Evolutionary conservation across 1,140 invertebrate genomes (phyloP), one percentile per base, ranked within the genome.

Genomic region (Pinna nobilis): DNA sequence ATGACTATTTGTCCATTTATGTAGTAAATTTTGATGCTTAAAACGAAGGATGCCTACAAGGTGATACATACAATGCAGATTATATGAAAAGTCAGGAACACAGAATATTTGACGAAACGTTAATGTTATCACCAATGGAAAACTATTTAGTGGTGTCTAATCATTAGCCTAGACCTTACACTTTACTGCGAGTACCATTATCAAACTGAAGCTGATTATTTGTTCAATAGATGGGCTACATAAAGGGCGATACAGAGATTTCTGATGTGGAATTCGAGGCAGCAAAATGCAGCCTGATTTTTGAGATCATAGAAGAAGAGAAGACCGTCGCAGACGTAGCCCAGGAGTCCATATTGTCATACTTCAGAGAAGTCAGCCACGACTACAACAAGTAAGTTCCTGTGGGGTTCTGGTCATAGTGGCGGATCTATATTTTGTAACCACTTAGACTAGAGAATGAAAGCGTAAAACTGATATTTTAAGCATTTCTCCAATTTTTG

Each of bases 201-300:
- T n/a, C n/a, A n/a, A n/a, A n/a, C n/a, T n/a, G n/a, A n/a, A n/a
- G n/a, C n/a, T n/a, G n/a, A n/a, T n/a, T n/a, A n/a, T n/a, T n/a
- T 44, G 87, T 88, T 51, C 81, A 80, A 20, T 77, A 95, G 94
- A 91, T 93, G 71, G 91, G 91, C 28, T 93, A 94, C 85, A 82
- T 96, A 33, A 86, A 87, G 2, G 91, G 90, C 1, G 89, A 91
- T 35, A 85, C 87, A 3, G 88, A 91, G 41, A 95, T 95, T 91
- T 93, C 95, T 51, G 89, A 91, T 30, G 91, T 93, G 53, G 88
- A 96, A 41, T 92, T 96, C 68, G 94, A 94, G 79, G 94, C 95
- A 0, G 95, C 95, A 0, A 94, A 93, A 82, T 95, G 94, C 81
- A 96, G 95, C 13, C 87, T 96, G 2, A 92, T 97, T 50, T 97